Conservation (phyloP, 1,140 invertebrate genomes). For the Drosophila seguyi region DNA sequence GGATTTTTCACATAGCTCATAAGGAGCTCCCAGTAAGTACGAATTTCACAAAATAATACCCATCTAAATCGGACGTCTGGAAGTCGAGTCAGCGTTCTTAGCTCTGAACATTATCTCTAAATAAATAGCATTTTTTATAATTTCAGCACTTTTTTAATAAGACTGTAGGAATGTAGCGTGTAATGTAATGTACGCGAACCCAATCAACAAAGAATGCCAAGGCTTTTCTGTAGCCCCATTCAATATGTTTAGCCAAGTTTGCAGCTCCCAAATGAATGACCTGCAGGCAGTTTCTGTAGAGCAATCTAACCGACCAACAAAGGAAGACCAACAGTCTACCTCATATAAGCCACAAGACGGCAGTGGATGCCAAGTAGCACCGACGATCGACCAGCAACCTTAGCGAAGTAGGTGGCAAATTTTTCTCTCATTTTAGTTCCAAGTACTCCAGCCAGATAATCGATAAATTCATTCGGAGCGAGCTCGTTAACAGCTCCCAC, state of each 20-base stretch:
- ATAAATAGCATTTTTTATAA: neutral
- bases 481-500: constrained; percentile 67
- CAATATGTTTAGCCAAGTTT: neutral
- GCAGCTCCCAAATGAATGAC: neutral
- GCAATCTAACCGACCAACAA: constrained; percentile 25
- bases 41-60: too few relatives aligned
- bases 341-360: constrained; percentile 48
- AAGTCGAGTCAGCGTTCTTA: too few relatives aligned
- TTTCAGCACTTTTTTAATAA: neutral
- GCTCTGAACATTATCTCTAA: neutral
- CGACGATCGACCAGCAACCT: constrained; percentile 66
- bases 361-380: constrained; percentile 35
- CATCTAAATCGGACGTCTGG: too few relatives aligned
- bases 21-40: too few relatives aligned
- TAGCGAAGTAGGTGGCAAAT: constrained; percentile 56
- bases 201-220: neutral
- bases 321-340: constrained; percentile 66
- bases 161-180: neutral
- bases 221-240: too few relatives aligned
- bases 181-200: neutral
- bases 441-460: constrained; percentile 75
- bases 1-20: too few relatives aligned
- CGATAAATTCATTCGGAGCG: constrained; percentile 72
- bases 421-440: constrained; percentile 61
- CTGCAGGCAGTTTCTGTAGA: neutral